phyloP scores from a whole-genome alignment of 92 coral and sea anemone genomes.

The Hydrozoanthus gracilis region DNA sequence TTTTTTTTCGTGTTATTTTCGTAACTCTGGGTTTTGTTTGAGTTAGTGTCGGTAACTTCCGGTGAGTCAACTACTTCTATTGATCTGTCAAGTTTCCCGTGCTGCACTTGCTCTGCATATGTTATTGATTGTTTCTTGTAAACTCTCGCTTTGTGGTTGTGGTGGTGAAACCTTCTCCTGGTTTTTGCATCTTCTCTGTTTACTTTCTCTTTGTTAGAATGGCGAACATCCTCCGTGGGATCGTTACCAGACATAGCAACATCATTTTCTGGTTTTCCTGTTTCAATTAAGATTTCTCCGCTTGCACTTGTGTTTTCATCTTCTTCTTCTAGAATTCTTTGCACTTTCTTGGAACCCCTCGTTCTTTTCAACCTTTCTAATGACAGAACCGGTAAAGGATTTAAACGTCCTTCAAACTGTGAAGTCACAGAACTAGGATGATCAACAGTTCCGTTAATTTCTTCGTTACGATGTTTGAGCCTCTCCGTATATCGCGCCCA shows the following conservation, averaged over 20 bases:
- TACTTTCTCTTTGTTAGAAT: background rate
- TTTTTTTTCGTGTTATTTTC: background rate
- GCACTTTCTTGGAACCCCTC: background rate
- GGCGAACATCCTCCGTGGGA: background rate
- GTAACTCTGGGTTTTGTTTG: background rate
- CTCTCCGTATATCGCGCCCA: background rate
- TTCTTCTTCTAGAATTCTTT: background rate
- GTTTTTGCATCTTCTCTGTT: background rate
- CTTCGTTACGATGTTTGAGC: background rate
- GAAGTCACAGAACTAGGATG: background rate
- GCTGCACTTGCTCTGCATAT: background rate
- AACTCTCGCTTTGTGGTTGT: background rate
- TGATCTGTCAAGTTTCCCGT: background rate
- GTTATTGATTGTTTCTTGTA: conserved; percentile 41
- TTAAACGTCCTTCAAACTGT: background rate
- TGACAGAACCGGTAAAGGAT: background rate
- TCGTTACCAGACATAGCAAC: background rate
- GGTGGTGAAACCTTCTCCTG: background rate
- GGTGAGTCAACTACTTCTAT: background rate
- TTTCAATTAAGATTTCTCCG: conserved; percentile 3
- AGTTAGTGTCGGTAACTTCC: background rate
- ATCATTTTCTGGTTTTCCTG: background rate
- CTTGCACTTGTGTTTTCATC: conserved; percentile 10
- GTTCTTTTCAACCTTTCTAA: background rate
- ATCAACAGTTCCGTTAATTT: background rate